These are phyloP conservation scores for Drosophila nigritarsus DNA, from an alignment of 2,888 invertebrate species.

Conservation along the genomic window DNA sequence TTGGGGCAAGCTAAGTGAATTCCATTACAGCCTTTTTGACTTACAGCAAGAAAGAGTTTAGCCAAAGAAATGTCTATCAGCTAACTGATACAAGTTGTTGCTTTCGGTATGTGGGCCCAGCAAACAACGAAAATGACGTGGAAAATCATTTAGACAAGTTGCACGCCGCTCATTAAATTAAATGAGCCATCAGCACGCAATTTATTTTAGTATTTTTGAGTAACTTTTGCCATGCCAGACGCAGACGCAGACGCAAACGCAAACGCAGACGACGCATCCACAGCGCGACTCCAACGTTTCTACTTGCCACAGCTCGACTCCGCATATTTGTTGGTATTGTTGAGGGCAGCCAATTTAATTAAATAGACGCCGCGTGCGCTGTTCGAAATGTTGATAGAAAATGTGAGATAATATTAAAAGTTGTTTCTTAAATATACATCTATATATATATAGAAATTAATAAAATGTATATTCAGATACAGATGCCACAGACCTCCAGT, in stretches of 20 bases:
- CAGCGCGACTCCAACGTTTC: conserved; percentile 34
- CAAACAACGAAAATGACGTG: conserved; percentile 53
- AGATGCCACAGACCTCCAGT: conserved; percentile 4
- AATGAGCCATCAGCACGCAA: conserved; percentile 85
- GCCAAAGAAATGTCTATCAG: conserved; percentile 23
- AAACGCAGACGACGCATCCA: conserved; percentile 17
- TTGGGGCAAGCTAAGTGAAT: conserved; percentile 61
- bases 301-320: conserved; percentile 24
- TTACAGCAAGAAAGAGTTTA: conserved; percentile 36
- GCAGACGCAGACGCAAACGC: conserved; percentile 26
- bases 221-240: conserved; percentile 70
- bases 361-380: conserved; percentile 69
- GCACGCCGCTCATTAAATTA: conserved; percentile 85
- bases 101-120: conserved; percentile 20
- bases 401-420: conserved; percentile 59
- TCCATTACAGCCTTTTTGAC: conserved; percentile 57
- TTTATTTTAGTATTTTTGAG: conserved; percentile 84
- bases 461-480: conserved; percentile 27
- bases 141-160: conserved; percentile 84
- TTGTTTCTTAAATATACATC: conserved; percentile 41
- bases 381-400: conserved; percentile 63
- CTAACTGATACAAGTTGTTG: conserved; percentile 45
- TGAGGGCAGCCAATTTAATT: conserved; percentile 61
- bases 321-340: conserved; percentile 10
- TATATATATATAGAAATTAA: conserved; percentile 48